Conservation (phyloP, 1,140 invertebrate species). For the Cardiocondyla obscurior region DNA sequence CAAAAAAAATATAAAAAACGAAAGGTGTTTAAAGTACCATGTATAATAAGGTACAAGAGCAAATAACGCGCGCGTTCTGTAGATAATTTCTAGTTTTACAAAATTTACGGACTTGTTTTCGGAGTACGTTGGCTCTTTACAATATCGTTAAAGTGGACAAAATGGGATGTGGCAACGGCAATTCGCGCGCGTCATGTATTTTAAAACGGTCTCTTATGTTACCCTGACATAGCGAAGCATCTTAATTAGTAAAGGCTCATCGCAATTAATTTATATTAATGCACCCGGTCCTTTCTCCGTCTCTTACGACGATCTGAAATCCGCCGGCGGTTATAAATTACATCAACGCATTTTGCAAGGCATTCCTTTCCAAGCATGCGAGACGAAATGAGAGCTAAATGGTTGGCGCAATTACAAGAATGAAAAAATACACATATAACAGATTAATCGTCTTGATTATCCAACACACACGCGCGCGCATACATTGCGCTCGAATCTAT, state of each 20-base stretch:
- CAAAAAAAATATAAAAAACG: too few relatives aligned
- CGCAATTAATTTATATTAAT: conserved; percentile 43
- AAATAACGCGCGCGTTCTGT: too few relatives aligned
- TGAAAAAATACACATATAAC: conserved; percentile 19
- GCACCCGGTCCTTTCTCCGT: background rate
- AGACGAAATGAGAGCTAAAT: conserved; percentile 30
- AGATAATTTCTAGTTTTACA: too few relatives aligned
- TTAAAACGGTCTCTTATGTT: background rate
- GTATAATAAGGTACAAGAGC: background rate
- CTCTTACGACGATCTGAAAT: background rate
- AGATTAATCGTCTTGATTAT: conserved; percentile 23
- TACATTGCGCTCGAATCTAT: background rate
- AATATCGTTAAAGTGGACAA: conserved; percentile 10
- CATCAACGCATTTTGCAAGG: conserved; percentile 6
- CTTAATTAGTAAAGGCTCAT: conserved; percentile 22
- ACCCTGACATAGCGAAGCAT: background rate
- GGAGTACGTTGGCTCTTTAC: background rate
- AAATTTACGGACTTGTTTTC: too few relatives aligned
- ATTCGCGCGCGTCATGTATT: background rate
- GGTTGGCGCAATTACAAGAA: conserved; percentile 4
- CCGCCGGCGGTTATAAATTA: conserved; percentile 2
- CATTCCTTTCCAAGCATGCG: conserved; percentile 13
- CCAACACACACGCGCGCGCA: background rate
- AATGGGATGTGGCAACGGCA: background rate
- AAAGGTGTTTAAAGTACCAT: too few relatives aligned